Base-by-base conservation (phyloP, 2,797 vertebrate species). In the Distichodus sexfasciatus region DNA sequence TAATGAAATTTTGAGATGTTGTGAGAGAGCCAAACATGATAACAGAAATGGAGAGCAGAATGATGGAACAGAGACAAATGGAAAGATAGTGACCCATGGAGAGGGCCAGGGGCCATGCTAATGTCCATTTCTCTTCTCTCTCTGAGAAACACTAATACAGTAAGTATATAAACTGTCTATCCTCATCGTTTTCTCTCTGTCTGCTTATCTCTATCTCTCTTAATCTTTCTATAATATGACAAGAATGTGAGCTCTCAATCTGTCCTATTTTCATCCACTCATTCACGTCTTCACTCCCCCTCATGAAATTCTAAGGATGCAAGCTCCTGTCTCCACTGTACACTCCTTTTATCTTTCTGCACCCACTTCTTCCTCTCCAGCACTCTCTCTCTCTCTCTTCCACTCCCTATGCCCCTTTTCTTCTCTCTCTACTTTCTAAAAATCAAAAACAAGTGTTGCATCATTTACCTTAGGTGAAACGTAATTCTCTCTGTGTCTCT, bases 21-120 rank as follows among this genome's bases (percentile, higher is more conserved):
- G 70, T 1, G 53, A 83, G 82, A 88, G 85, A 83, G 82, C 83
- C 85, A 28, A 0, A 65, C 15, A 55, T 84, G 86, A 87, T 89
- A 85, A 65, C 4, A 31, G 78, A 84, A 82, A 83, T 68, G 79
- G 71, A 71, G 44, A 68, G 57, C 63, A 65, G 68, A 73, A 82
- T 70, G 64, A 79, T 79, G 78, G 69, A 31, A 19, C 17, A 28
- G 50, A 62, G 85, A 89, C 84, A 80, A 88, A 87, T 84, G 74
- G 79, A 82, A 77, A 85, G 82, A 87, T 82, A 81, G n/a, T n/a
- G n/a, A n/a, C n/a, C n/a, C n/a, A n/a, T n/a, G n/a, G 48, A 51
- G 10, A 12, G 23, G 44, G 26, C 46, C 1, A 2, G 26, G 46
- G 46, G 46, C 21, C 23, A 3, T 26, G 46, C 23, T 26, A 26